A percentile compares a stretch with the other conserved stretches of the same genome.
phyloP scores from a whole-genome alignment of 1,140 invertebrate genomes.

The Bombus huntii region DNA sequence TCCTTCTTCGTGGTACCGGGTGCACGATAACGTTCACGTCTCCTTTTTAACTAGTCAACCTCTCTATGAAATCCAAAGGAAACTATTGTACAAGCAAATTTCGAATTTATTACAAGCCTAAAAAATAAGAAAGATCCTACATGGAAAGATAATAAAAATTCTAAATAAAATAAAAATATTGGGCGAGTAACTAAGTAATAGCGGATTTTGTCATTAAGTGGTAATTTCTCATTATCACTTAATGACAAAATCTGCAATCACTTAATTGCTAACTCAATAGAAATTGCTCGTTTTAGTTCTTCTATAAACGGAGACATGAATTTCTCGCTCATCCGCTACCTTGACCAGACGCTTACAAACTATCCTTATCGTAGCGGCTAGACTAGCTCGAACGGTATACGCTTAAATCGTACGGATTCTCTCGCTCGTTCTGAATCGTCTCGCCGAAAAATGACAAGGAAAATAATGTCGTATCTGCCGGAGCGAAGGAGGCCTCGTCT shows the following conservation, averaged over 20 bases:
- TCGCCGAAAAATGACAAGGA: background rate
- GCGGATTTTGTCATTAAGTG: no score
- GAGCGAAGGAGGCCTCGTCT: background rate
- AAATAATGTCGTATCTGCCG: background rate
- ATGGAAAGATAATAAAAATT: background rate
- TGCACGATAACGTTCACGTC: background rate
- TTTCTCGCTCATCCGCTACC: constrained; percentile 10
- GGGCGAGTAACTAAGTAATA: no score
- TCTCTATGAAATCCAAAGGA: background rate
- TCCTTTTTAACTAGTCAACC: background rate
- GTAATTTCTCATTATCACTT: no score
- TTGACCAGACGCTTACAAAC: constrained; percentile 3
- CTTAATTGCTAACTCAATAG: background rate
- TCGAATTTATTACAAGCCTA: background rate
- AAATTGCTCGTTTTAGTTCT: no score
- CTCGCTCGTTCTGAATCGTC: background rate
- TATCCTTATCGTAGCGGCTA: constrained; percentile 33
- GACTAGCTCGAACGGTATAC: constrained; percentile 51
- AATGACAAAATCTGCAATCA: no score
- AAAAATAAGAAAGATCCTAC: background rate
- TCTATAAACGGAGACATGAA: background rate
- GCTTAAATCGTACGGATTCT: background rate
- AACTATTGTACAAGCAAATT: background rate
- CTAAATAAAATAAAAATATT: background rate
- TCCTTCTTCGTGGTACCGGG: background rate